Evolutionary conservation across 2,113 vertebrate species (phyloP), one percentile per base, ranked within the genome.

Genomic region (Tonatia bakeri): DNA sequence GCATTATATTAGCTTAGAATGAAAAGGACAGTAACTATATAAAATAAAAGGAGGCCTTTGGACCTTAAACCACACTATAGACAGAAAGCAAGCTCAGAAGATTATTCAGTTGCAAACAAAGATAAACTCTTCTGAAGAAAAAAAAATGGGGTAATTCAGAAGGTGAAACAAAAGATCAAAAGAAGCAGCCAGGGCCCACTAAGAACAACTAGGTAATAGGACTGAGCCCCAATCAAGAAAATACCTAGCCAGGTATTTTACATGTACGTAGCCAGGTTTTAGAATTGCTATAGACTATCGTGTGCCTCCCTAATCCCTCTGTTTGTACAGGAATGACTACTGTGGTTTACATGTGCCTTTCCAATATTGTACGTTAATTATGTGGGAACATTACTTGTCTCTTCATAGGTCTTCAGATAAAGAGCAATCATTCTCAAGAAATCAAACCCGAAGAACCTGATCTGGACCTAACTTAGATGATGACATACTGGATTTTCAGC

Each of bases 351-450:
- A 70, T 9, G 24, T 26, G 54, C 13, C 54, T 84, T 89, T 45
- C 90, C 47, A 12, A 36, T 84, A n/a, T 20, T 43, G 2, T 24
- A 69, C 15, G 45, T 85, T 80, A 92, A 47, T 20, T 43, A 67
- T 20, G 1, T 56, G 33, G n/a, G 40, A 11, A 8, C 22, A 75
- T 43, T 69, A 80, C 64, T 56, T 86, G n/a, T 69, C 65, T 92
- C 81, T 90, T 89, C 33, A 75, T 9, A 52, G 47, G 50, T n/a
- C 52, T 72, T 89, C 22, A 65, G n/a, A 38, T 89, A 83, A 93
- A 93, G 28, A 92, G 47, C 22, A 86, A 38, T 47, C 86, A 79
- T 36, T 82, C 47, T 36, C 83, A 95, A 92, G 76, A 87, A 84
- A 56, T 28, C 11, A 89, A 26, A 84, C 36, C 47, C 20, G 43